Percentiles rank a stretch among this genome's conserved stretches.
These are phyloP conservation scores for Fabriciana adippe DNA, from an alignment of 2,888 invertebrate genomes.

Conservation along the genomic window DNA sequence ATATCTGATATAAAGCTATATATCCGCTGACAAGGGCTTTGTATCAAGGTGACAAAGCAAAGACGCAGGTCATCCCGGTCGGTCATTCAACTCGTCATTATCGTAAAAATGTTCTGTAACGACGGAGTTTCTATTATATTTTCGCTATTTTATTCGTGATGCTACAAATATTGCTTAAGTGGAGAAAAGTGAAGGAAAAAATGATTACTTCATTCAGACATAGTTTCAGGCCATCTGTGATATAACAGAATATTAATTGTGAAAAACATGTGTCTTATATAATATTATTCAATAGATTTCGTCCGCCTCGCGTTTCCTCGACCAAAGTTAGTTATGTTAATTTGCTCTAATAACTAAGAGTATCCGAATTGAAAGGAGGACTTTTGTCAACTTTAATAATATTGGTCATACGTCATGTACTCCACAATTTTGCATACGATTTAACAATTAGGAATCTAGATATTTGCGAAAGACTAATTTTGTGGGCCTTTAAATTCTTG, in stretches of 20 bases:
- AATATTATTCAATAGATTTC: too few relatives aligned
- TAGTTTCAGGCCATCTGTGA: background rate
- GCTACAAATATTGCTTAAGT: constrained; percentile 20
- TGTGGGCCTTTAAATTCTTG: too few relatives aligned
- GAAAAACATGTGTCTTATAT: background rate
- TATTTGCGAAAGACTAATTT: too few relatives aligned
- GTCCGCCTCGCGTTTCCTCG: too few relatives aligned
- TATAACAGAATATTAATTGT: background rate
- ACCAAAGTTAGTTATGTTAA: too few relatives aligned
- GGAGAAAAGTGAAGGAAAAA: background rate
- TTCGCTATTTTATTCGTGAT: constrained; percentile 12
- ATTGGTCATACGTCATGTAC: too few relatives aligned
- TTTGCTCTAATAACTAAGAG: too few relatives aligned
- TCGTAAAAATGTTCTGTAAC: constrained; percentile 21
- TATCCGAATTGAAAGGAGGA: too few relatives aligned
- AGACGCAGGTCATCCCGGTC: constrained; percentile 23
- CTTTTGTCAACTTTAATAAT: too few relatives aligned
- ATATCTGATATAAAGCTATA: background rate
- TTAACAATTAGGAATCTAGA: too few relatives aligned
- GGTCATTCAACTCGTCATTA: constrained; percentile 24
- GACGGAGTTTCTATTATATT: constrained; percentile 13
- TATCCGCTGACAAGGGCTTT: background rate
- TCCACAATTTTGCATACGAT: too few relatives aligned
- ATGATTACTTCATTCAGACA: background rate
- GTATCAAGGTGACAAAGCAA: constrained; percentile 27